Evolutionary conservation across 37 sponge, comb jelly and placozoan species (phyloP).

Genomic region (Hexactinellida sp.): DNA sequence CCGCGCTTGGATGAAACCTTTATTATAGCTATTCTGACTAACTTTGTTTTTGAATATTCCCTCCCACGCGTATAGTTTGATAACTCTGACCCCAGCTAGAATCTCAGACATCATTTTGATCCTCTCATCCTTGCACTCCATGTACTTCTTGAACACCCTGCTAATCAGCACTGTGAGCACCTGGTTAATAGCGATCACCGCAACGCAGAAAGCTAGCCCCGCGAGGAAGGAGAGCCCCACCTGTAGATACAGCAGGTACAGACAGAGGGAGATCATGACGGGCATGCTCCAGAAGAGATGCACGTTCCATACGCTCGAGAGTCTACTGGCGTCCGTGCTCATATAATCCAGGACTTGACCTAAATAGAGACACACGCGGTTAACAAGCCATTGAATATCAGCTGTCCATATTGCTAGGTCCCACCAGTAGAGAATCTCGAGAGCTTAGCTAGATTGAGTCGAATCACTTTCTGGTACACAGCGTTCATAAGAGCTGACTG

Average conservation of each 20-base stretch:
- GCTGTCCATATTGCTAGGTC: not conserved
- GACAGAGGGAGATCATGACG: slow-evolving; percentile 64
- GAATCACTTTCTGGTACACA: slow-evolving; percentile 65
- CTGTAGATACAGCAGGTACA: slow-evolving; percentile 78
- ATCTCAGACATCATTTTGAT: slow-evolving; percentile 86
- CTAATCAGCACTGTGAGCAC: slow-evolving; percentile 85
- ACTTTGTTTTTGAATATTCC: slow-evolving; percentile 49
- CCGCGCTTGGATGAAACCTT: too few relatives aligned
- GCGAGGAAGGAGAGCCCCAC: slow-evolving; percentile 84
- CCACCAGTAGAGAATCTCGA: slow-evolving; percentile 67
- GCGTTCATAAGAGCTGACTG: slow-evolving; percentile 68
- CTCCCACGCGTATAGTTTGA: slow-evolving; percentile 96
- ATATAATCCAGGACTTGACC: slow-evolving; percentile 77
- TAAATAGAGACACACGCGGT: not conserved
- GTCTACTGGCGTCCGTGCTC: slow-evolving; percentile 82
- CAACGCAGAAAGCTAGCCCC: slow-evolving; percentile 65
- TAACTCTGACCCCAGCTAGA: slow-evolving; percentile 67
- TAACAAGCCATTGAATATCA: not conserved
- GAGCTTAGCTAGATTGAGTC: slow-evolving; percentile 45
- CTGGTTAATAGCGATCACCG: slow-evolving; percentile 80
- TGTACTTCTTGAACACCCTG: slow-evolving; percentile 60
- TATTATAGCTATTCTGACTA: slow-evolving; percentile 33
- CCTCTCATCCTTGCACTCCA: slow-evolving; percentile 81
- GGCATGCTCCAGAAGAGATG: slow-evolving; percentile 96
- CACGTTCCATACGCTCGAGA: slow-evolving; percentile 79